phyloP scores from a whole-genome alignment of 2,797 vertebrate genomes.

The Ptychadena robeensis region DNA sequence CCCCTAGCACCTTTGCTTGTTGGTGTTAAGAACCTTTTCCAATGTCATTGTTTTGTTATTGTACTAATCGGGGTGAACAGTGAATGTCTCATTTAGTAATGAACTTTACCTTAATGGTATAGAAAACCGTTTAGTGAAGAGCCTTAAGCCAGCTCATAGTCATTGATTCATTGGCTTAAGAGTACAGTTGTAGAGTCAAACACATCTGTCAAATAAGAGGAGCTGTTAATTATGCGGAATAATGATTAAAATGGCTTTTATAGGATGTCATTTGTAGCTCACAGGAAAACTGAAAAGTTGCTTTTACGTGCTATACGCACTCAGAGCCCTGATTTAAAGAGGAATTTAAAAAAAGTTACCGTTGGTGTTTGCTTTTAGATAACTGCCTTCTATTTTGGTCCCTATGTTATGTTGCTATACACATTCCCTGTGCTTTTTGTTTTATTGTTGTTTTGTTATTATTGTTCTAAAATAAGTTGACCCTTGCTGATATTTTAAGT shows the following conservation, averaged over 20 bases:
- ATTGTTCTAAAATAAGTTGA: too few relatives aligned
- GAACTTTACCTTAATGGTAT: conserved; percentile 12
- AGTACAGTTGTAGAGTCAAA: conserved; percentile 28
- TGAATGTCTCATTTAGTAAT: conserved; percentile 11
- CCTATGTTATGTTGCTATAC: too few relatives aligned
- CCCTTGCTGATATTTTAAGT: too few relatives aligned
- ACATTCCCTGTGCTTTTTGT: too few relatives aligned
- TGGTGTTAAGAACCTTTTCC: not conserved
- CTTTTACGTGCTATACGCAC: too few relatives aligned
- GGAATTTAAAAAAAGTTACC: too few relatives aligned
- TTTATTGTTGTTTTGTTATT: too few relatives aligned
- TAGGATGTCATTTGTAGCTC: conserved; percentile 15
- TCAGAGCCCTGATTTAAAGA: too few relatives aligned
- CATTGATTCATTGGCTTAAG: conserved; percentile 45
- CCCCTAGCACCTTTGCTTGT: not conserved
- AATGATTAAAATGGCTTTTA: conserved; percentile 41
- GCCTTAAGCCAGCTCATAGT: conserved; percentile 34
- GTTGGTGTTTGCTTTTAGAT: too few relatives aligned
- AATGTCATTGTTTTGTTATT: not conserved
- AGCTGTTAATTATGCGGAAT: conserved; percentile 43
- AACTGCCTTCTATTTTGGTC: too few relatives aligned
- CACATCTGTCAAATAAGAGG: conserved; percentile 36
- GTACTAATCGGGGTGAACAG: not conserved
- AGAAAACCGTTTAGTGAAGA: conserved; percentile 64
- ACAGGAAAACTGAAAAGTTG: not conserved